A percentile compares a stretch with the other conserved stretches of the same genome.
phyloP scores from a whole-genome alignment of 2,888 invertebrate genomes.

The Nymphalis polychloros region DNA sequence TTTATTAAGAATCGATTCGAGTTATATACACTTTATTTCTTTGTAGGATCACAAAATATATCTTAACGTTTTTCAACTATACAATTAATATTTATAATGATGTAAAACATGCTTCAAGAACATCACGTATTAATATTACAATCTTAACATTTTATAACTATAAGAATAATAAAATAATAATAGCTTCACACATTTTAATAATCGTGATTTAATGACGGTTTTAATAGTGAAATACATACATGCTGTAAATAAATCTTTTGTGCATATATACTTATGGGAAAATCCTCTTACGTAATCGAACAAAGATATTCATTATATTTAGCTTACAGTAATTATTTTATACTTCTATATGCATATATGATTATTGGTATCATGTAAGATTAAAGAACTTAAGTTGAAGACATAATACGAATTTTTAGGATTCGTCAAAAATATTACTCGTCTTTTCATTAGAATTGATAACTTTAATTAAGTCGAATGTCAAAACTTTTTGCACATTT shows the following conservation, averaged over 20 bases:
- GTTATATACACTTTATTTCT: too few relatives aligned
- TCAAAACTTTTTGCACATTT: background rate
- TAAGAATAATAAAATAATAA: constrained; percentile 1
- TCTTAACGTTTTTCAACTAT: too few relatives aligned
- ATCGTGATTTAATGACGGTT: constrained; percentile 10
- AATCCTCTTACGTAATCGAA: constrained; percentile 6
- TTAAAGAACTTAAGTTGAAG: too few relatives aligned
- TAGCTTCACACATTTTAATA: background rate
- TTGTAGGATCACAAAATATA: too few relatives aligned
- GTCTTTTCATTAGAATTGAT: too few relatives aligned
- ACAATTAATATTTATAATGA: background rate
- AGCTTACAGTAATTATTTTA: background rate
- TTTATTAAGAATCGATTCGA: too few relatives aligned
- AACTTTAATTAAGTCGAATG: background rate
- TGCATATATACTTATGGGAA: background rate
- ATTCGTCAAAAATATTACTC: too few relatives aligned
- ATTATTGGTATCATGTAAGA: too few relatives aligned
- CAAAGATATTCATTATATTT: background rate
- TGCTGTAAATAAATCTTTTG: background rate
- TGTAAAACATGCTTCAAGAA: constrained; percentile 1
- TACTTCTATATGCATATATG: background rate
- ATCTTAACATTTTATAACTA: background rate
- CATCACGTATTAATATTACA: background rate
- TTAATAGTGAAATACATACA: constrained; percentile 3
- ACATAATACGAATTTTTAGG: too few relatives aligned